Base-by-base conservation (phyloP, 2,797 vertebrate species). In the Melanotaenia nigrans region DNA sequence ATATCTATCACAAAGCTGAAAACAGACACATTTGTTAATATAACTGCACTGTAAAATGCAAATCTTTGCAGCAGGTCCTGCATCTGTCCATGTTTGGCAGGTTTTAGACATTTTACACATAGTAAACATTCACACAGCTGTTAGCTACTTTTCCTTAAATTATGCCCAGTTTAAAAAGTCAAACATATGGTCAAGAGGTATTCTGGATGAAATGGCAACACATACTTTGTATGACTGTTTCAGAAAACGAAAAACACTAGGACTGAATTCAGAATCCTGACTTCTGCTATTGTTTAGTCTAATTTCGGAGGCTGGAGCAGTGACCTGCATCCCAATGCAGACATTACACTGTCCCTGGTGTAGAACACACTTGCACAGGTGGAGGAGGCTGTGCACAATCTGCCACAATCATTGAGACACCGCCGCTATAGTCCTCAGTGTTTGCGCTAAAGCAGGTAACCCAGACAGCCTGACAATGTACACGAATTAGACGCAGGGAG, bases 381-480 rank as follows among this genome's bases (percentile, higher is more conserved):
- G 72, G 66, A 78, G 60, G 59, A 65, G 64, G 36, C 9, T 9
- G n/a, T 45, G 75, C 74, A 59, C 64, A 49, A 38, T 59, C 61
- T 73, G 67, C 69, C 66, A 61, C 65, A 71, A 70, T 85, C 67
- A 45, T 65, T 25, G 33, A 79, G 38, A 70, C 28, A 2, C 35
- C 10, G n/a, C 51, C 51, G 61, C 42, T 77, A 53, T 73, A 53
- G 33, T 22, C 73, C 64, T 67, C 63, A 24, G 60, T 32, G 72
- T 55, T 65, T 74, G 79, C 73, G 75, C 84, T 61, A 73, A 68
- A 65, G 75, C 75, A 76, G 80, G 86, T 85, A 86, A 89, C 90
- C 84, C 64, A 71, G 84, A 84, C 87, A 91, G 90, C 83, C 82
- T 85, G 84, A 87, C 84, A 87, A 81, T 87, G 78, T 86, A 85